Percentiles rank a stretch among this genome's conserved stretches.
phyloP scores from a whole-genome alignment of 2,797 vertebrate genomes.

The Fratercula arctica region DNA sequence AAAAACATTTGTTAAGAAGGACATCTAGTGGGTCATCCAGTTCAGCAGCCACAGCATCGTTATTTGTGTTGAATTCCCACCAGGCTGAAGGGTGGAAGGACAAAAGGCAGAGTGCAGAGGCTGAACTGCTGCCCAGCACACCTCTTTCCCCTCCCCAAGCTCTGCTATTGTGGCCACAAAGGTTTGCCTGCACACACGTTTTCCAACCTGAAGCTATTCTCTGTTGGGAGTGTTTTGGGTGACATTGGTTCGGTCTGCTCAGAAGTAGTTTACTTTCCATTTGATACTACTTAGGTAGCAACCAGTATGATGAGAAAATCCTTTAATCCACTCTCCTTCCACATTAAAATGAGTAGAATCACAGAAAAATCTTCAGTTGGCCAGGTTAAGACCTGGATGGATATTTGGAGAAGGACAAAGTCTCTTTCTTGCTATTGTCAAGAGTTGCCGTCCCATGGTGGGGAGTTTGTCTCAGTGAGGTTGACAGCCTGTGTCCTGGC shows the following conservation, averaged over 20 bases:
- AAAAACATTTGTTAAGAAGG: constrained; percentile 61
- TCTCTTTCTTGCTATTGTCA: not conserved
- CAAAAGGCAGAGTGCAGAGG: not conserved
- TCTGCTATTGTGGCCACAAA: not conserved
- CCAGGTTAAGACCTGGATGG: not conserved
- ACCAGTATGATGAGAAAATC: not conserved
- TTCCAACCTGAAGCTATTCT: not conserved
- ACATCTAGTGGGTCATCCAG: constrained; percentile 48
- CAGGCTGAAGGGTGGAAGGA: not conserved
- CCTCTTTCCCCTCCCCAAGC: not conserved
- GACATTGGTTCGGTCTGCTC: not conserved
- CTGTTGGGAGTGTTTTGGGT: not conserved
- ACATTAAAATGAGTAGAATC: not conserved
- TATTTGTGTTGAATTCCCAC: not conserved
- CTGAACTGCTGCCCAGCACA: not conserved
- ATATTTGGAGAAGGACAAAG: not conserved
- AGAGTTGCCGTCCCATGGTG: not conserved
- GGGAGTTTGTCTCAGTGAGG: not conserved
- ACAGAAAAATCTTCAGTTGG: not conserved
- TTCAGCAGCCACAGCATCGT: not conserved
- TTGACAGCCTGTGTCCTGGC: not conserved
- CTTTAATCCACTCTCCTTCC: not conserved
- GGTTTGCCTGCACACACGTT: not conserved
- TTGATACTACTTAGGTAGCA: not conserved
- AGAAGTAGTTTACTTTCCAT: not conserved